These are phyloP conservation scores for Panopea generosa DNA, from an alignment of 2,888 invertebrate genomes.

Conservation along the genomic window DNA sequence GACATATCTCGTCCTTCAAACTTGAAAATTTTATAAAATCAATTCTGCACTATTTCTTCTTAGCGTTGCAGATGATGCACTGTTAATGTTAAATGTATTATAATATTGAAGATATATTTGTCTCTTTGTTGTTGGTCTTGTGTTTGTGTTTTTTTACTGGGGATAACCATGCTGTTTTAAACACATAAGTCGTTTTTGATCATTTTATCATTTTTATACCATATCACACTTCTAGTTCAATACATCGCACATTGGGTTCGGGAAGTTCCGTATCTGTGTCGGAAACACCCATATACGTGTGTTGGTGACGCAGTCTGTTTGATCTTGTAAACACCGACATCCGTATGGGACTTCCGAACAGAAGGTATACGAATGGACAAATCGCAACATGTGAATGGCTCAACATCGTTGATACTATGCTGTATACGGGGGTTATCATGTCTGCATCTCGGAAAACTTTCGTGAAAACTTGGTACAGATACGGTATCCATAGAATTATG, in stretches of 20 bases:
- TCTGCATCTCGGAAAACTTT: slow-evolving; percentile 69
- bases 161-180: too few relatives aligned
- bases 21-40: too few relatives aligned
- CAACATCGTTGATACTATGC: slow-evolving; percentile 75
- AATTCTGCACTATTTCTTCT: too few relatives aligned
- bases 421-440: slow-evolving; percentile 58
- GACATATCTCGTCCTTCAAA: too few relatives aligned
- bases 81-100: too few relatives aligned
- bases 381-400: slow-evolving; percentile 77
- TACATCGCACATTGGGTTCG: slow-evolving; percentile 42
- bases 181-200: too few relatives aligned
- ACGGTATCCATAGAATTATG: slow-evolving; percentile 75
- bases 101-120: too few relatives aligned
- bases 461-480: slow-evolving; percentile 74
- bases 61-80: too few relatives aligned
- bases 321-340: slow-evolving; percentile 39
- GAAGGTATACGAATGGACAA: slow-evolving; percentile 76
- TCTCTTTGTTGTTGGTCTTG: too few relatives aligned
- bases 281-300: slow-evolving; percentile 35
- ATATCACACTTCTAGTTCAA: slow-evolving; percentile 55
- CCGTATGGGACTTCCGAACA: slow-evolving; percentile 57
- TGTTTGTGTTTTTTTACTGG: too few relatives aligned
- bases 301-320: slow-evolving; percentile 24
- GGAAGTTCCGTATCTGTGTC: slow-evolving; percentile 16
- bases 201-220: too few relatives aligned